A percentile compares a stretch with the other conserved stretches of the same genome.
These are phyloP conservation scores for Clepsis dumicolana DNA, from an alignment of 2,888 invertebrate genomes.

Conservation along the genomic window DNA sequence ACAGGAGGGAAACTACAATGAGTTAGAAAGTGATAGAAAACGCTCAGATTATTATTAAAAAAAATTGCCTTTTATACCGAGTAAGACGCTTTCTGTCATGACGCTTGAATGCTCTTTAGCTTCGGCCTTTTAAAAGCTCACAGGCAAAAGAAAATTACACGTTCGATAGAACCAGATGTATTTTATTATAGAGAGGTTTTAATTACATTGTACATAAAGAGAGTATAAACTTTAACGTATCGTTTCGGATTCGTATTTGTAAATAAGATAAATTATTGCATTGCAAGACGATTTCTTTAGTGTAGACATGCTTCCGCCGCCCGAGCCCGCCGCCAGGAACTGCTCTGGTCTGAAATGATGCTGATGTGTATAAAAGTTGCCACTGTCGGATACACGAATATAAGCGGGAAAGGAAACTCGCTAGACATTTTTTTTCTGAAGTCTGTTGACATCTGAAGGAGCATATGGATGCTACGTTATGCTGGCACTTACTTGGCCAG, in stretches of 20 bases:
- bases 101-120: not conserved
- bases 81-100: not conserved
- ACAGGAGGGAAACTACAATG: not conserved
- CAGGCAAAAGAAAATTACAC: not conserved
- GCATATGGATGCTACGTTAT: too few relatives aligned
- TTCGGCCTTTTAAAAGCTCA: not conserved
- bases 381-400: not conserved
- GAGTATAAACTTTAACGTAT: slow-evolving; percentile 55
- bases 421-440: not conserved
- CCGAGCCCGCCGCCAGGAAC: not conserved
- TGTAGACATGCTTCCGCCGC: slow-evolving; percentile 21
- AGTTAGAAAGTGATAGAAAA: not conserved
- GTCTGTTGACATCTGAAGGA: too few relatives aligned
- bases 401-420: not conserved
- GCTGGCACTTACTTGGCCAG: too few relatives aligned
- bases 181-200: slow-evolving; percentile 53
- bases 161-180: slow-evolving; percentile 21
- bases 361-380: too few relatives aligned
- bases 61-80: slow-evolving; percentile 1
- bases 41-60: not conserved
- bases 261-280: slow-evolving; percentile 62
- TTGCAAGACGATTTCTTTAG: slow-evolving; percentile 53
- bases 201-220: slow-evolving; percentile 78
- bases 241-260: slow-evolving; percentile 62
- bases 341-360: too few relatives aligned